Base-by-base conservation (phyloP, 2,888 invertebrate species). In the Pristionchus exspectatus region DNA sequence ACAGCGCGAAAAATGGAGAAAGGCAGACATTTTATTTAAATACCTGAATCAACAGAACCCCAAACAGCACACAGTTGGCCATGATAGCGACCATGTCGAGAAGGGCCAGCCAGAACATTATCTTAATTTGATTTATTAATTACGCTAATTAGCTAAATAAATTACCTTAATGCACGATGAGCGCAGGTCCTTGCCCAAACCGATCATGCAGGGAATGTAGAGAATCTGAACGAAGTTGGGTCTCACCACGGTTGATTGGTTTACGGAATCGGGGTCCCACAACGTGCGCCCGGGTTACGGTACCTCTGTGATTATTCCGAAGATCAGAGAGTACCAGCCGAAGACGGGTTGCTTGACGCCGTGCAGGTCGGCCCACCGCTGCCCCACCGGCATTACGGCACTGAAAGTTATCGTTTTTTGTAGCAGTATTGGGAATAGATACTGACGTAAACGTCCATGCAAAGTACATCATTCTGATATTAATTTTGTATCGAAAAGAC, bases 131-230 rank as follows among this genome's bases (percentile, higher is more conserved):
- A 0, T 77, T 27, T 50, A 44, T 72, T 50, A 77, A 24, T 30
- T 77, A 44, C 3, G 56, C 18, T 38, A 74, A 18, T 30, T 69
- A 27, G 30, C n/a, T 3, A 30, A 69, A n/a, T 69, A 30, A 27
- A 38, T 38, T 38, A 74, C 74, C 38, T 74, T 74, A 33, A 74
- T 74, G 24, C 74, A 74, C 14, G 74, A 74, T 7, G 74, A 74
- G 24, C 74, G 74, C 38, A 74, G 38, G 24, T 74, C 74, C 38
- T 24, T 74, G 74, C 74, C 74, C 33, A 74, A 38, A 2, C 74
- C 74, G n/a, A 77, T 77, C 77, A 77, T 81, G 27, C 81, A 81
- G 27, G 81, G 81, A 21, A 81, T 77, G 77, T 77, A 77, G 21
- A 81, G 81, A 16, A 81, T 81, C 81, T 81, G n/a, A 81, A 81